phyloP scores from a whole-genome alignment of 2,113 vertebrate species.

The Pluvialis apricaria region DNA sequence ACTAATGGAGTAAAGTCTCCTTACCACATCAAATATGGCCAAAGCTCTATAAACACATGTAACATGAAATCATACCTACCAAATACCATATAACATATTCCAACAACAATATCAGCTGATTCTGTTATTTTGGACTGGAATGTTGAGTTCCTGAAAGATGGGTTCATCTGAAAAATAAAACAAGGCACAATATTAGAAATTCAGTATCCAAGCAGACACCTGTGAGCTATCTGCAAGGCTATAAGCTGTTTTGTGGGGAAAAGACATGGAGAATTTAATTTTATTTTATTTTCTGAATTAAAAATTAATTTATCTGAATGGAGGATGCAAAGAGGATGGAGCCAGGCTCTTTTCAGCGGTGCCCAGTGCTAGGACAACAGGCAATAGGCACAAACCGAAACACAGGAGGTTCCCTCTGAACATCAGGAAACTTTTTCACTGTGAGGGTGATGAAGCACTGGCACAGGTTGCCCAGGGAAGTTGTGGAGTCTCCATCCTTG shows the following conservation, averaged over 20 bases:
- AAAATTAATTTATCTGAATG: neutral
- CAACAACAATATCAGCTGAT: constrained; percentile 67
- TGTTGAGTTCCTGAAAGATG: constrained; percentile 23
- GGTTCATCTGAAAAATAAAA: constrained; percentile 66
- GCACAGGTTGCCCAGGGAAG: neutral
- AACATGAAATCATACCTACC: constrained; percentile 57
- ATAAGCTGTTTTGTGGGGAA: neutral
- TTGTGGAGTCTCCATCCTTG: neutral
- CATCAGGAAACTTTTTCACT: neutral
- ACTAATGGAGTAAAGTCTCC: neutral
- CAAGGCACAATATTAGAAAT: neutral
- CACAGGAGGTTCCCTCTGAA: neutral
- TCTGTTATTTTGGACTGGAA: constrained; percentile 74
- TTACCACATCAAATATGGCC: neutral
- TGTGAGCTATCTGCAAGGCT: neutral
- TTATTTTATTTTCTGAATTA: neutral
- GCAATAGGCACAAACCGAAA: neutral
- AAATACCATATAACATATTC: constrained; percentile 72
- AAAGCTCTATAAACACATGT: neutral
- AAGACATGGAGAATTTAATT: neutral
- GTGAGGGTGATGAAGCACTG: neutral
- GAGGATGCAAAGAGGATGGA: neutral
- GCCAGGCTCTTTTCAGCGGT: neutral
- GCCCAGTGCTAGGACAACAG: neutral
- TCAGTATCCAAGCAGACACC: neutral